Conservation (phyloP, 2,888 invertebrate species). For the Vesta saturnalis region DNA sequence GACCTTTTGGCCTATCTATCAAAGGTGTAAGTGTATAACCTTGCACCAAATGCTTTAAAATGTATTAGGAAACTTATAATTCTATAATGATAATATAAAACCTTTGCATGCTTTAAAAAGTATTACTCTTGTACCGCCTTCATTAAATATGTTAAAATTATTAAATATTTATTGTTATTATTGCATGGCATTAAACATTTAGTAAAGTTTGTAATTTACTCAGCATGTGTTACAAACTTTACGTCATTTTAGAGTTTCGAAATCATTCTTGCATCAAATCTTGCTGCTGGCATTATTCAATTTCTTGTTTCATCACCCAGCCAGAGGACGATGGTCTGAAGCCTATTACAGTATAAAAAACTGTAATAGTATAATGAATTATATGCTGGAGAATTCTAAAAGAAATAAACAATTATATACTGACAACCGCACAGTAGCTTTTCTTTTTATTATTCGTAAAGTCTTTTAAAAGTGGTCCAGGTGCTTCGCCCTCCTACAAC, state of each 20-base stretch:
- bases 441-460: constrained; percentile 24
- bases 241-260: constrained; percentile 43
- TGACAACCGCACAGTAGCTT: background rate
- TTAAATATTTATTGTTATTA: background rate
- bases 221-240: constrained; percentile 40
- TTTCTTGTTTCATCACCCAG: constrained; percentile 45
- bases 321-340: constrained; percentile 39
- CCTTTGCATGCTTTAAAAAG: too few relatives aligned
- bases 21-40: too few relatives aligned
- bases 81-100: too few relatives aligned
- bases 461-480: constrained; percentile 44
- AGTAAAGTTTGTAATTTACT: constrained; percentile 26
- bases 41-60: too few relatives aligned
- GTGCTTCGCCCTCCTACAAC: constrained; percentile 50
- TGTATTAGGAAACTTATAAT: too few relatives aligned
- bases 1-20: too few relatives aligned
- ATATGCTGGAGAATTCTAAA: too few relatives aligned
- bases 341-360: background rate
- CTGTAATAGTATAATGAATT: background rate
- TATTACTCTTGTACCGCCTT: background rate
- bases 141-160: background rate
- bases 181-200: background rate
- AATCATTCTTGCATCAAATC: constrained; percentile 47
- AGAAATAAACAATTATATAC: background rate
- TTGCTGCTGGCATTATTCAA: constrained; percentile 51